Conservation (phyloP, 2,888 invertebrate species). For the Patella pellucida region DNA sequence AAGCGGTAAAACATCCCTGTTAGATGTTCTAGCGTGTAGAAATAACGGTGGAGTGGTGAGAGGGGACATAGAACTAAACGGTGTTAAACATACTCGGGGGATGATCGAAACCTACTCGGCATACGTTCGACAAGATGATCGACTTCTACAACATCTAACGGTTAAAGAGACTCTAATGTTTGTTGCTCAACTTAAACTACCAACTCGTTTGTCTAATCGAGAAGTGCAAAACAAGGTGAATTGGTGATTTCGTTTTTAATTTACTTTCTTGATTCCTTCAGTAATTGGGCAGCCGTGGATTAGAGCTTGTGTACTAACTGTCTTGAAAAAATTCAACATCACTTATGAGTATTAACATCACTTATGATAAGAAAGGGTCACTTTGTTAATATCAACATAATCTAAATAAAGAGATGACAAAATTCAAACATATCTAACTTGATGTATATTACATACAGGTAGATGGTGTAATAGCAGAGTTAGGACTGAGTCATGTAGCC, state of each 20-base stretch:
- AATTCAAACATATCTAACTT: no score
- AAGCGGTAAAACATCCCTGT: constrained; percentile 92
- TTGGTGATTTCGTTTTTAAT: no score
- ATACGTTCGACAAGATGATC: constrained; percentile 88
- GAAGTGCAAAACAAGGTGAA: constrained; percentile 81
- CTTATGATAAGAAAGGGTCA: no score
- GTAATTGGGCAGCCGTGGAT: no score
- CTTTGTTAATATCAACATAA: no score
- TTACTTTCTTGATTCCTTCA: no score
- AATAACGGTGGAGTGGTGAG: constrained; percentile 82
- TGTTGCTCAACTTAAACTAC: constrained; percentile 70
- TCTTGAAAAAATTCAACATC: no score
- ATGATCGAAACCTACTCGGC: constrained; percentile 77
- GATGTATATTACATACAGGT: constrained; percentile 54
- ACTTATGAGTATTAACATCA: no score
- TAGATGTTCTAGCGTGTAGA: constrained; percentile 84
- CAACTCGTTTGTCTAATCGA: constrained; percentile 75
- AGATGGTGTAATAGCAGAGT: constrained; percentile 88
- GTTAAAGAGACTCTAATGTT: constrained; percentile 80
- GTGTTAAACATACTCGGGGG: constrained; percentile 79
- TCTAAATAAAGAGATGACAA: no score
- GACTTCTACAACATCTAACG: constrained; percentile 86
- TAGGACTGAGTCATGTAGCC: constrained; percentile 92
- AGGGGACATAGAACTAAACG: constrained; percentile 91
- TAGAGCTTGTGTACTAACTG: no score